Base-by-base conservation (phyloP, 2,888 invertebrate genomes). In the Coecobrya sp. region DNA sequence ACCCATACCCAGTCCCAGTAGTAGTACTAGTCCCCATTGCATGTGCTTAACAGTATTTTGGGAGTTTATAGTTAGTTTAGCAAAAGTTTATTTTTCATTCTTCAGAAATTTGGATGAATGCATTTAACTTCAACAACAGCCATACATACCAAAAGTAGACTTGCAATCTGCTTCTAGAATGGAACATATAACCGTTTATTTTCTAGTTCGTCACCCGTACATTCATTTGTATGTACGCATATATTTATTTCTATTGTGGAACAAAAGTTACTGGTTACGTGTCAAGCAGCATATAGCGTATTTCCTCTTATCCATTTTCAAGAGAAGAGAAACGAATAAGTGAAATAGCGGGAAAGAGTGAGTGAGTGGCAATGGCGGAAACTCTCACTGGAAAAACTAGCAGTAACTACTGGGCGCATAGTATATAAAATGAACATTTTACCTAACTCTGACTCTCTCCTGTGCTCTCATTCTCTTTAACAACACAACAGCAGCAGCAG, bases 381-480 rank as follows among this genome's bases (percentile, higher is more conserved):
- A 76, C 42, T 68, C 68, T 68, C 1, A 27, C 30, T 76, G 76
- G 22, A 45, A 49, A 76, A 76, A 76, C 8, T 76, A 76, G 45
- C 76, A 45, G 27, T 76, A 76, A 76, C 76, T 52, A 52, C 79
- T 49, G 76, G 1, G 16, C 52, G 73, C 45, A 79, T 11, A 79
- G 52, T 52, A 52, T 52, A 79, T 79, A 79, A 79, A 79, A 27
- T 79, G 52, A 79, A 52, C 76, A 76, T 79, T 79, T 79, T 52
- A 27, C 25, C 79, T 13, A 79, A 79, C 45, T 22, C 79, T 13
- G 52, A 79, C 45, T 22, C 19, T 62, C 19, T 62, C 62, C 55
- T 25, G 62, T 11, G 68, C 16, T 73, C 42, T 42, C 19, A n/a
- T 73, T 16, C 30, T 27, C n/a, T 73, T 42, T 42, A 73, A 42